Base-by-base conservation (phyloP, 2,888 invertebrate species). In the Andrena fulva region DNA sequence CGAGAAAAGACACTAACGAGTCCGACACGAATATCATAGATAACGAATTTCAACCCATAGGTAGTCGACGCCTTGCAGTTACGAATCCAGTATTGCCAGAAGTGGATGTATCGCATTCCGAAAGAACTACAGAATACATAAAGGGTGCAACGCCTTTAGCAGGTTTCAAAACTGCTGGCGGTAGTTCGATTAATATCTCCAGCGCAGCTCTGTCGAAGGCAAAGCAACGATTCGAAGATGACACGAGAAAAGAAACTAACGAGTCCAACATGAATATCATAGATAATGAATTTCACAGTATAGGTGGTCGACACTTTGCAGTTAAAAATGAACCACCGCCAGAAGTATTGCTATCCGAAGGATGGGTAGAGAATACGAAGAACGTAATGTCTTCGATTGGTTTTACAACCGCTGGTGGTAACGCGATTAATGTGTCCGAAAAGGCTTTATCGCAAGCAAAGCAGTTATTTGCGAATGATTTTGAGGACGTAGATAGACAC, bases 41-140 rank as follows among this genome's bases (percentile, higher is more conserved):
- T 60, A 1, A 48, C 52, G 74, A 50, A 54, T 85, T 83, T 52
- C 62, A 72, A 67, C 67, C 71, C 16, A 72, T 67, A n/a, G 29
- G 42, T 42, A 69, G 74, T 48, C 29, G 62, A 52, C 27, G 31
- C 12, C 29, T 70, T n/a, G 24, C 3, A 54, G 20, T 71, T 20
- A 63, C 71, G 16, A 52, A 75, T 33, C 12, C 50, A 35, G 63
- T 77, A 31, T 50, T 81, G 12, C 24, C 50, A 16, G 63, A 52
- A 63, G 59, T 54, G n/a, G 54, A 66, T 50, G n/a, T 16, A 8
- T n/a, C 73, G 54, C 0, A 10, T 54, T 24, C 24, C 0, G 69
- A 76, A 27, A 33, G 63, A 64, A 63, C 35, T 20, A 10, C 52
- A 52, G 35, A 52, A 2, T 3, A 10, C 3, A 10, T 2, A 10